Conservation (phyloP, 2,113 vertebrate species). For the Pseudonaja textilis region DNA sequence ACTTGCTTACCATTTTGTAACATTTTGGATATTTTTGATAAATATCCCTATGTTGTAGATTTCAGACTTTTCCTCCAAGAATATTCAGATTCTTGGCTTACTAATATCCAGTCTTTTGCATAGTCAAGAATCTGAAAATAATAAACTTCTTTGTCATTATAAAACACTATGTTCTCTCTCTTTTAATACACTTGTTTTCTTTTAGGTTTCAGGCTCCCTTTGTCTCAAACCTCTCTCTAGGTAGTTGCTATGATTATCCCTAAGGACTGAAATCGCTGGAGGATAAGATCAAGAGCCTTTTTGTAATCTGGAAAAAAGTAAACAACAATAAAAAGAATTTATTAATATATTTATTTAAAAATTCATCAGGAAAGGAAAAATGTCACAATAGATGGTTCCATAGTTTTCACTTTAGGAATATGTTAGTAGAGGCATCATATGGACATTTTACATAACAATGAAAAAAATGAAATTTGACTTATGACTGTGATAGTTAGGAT, state of each 20-base stretch:
- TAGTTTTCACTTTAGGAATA: constrained; percentile 2
- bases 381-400: not conserved
- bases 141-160: not conserved
- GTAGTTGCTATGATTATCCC: constrained; percentile 29
- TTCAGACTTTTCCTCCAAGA: not conserved
- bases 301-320: constrained; percentile 31
- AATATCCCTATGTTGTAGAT: not conserved
- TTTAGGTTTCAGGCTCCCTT: not conserved
- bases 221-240: constrained; percentile 25
- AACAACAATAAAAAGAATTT: constrained; percentile 25
- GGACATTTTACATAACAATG: not conserved
- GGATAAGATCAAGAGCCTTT: constrained; percentile 32
- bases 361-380: not conserved
- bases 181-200: constrained; percentile 20
- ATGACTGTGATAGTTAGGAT: not conserved
- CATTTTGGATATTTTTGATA: not conserved
- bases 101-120: rapidly evolving
- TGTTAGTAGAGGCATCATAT: not conserved
- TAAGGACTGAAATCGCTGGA: constrained; percentile 31
- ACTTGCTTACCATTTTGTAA: not conserved
- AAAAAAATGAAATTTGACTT: not conserved
- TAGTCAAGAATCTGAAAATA: constrained; percentile 8
- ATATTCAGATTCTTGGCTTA: not conserved
- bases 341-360: constrained; percentile 36
- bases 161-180: not conserved